Base-by-base conservation (phyloP, 1,140 invertebrate genomes). In the Anagrus nilaparvatae region DNA sequence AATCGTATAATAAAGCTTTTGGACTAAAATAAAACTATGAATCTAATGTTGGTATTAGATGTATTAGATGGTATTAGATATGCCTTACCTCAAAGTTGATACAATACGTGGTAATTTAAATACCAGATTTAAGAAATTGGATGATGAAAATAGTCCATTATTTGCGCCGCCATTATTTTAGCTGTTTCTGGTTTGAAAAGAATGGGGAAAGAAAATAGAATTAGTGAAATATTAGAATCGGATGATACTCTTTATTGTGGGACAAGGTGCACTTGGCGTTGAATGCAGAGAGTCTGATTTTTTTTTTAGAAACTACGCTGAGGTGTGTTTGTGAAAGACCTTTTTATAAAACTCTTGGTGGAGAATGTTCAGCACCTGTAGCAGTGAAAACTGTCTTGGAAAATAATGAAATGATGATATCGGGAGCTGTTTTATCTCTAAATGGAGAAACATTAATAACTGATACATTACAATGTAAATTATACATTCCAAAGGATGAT, bases 311-410 rank as follows among this genome's bases (percentile, higher is more conserved):
- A 40, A 90, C 90, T 5, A 81, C 81, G 17, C 69, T 89, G 27
- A 67, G 77, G 43, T 81, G 88, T 43, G 70, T 96, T 24, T 87
- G 90, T 4, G 94, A 98, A 61, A 73, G 94, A 36, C 84, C 84
- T 37, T 93, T 96, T 58, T 70, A 97, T 5, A 82, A 82, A 63
- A 86, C 79, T 14, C 69, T 97, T 14, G 82, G 92, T 44, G 94
- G 93, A 32, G 93, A 93, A 9, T 98, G 94, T 69, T 95, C 90
- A 47, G 91, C 93, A 2, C 94, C 94, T n/a, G 87, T 97, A 1
- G 92, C 85, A n/a, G 85, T 93, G 24, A 77, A 78, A 33, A 77
- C 77, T n/a, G 54, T 56, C 14, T 56, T 70, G 47, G 48, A 67
- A 27, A 47, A 69, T 3, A 71, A 72, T 46, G 63, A 69, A 44